Percentiles rank a stretch among this genome's conserved stretches.
Evolutionary conservation across 2,888 invertebrate species (phyloP).

Genomic region (Lepetodrilus schrolli): DNA sequence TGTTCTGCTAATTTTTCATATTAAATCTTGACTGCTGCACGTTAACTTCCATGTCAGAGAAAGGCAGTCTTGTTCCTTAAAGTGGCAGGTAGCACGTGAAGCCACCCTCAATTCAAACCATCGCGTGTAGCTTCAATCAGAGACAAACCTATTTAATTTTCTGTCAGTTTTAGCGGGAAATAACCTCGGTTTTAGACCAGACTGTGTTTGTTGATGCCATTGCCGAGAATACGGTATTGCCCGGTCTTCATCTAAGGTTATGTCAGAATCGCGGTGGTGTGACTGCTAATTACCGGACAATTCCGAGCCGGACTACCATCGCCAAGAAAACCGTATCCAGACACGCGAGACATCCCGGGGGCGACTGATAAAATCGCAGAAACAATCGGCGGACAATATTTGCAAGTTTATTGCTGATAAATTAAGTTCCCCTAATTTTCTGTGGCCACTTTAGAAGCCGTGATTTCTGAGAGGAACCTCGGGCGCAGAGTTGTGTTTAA

Average conservation of each 20-base stretch:
- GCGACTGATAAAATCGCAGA: conserved; percentile 18
- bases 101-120: neutral
- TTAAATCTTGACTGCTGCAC: neutral
- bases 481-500: neutral
- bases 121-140: conserved; percentile 7
- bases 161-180: conserved; percentile 16
- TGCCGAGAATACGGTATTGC: no score
- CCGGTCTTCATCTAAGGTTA: no score
- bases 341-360: conserved; percentile 24
- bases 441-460: neutral
- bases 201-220: neutral
- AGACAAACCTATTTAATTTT: conserved; percentile 9
- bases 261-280: conserved; percentile 10
- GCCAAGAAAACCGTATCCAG: neutral
- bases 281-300: neutral
- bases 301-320: neutral
- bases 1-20: conserved; percentile 16
- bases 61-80: neutral
- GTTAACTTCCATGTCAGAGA: neutral
- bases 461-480: neutral
- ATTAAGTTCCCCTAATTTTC: conserved; percentile 23
- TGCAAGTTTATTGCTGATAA: conserved; percentile 7
- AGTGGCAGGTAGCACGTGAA: neutral
- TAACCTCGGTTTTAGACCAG: neutral
- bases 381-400: conserved; percentile 18